Evolutionary conservation across 2,888 invertebrate genomes (phyloP).

Genomic region (Drosophila mettleri): DNA sequence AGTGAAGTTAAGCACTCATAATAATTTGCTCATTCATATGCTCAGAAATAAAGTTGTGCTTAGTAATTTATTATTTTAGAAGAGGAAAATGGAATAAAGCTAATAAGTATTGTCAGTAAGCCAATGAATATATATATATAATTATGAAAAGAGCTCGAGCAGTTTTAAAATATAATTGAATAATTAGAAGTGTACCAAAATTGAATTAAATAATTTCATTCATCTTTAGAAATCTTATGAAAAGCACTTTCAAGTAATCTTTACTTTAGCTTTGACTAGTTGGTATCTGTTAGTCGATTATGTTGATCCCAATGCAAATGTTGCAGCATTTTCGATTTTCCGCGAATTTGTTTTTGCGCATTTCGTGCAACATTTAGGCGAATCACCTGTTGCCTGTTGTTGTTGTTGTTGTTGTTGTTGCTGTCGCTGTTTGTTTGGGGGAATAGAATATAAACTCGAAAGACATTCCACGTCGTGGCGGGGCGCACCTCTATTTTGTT

Average conservation of each 20-base stretch:
- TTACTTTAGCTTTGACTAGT: not conserved
- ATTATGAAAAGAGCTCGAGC: too few species aligned
- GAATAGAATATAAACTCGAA: conserved; percentile 36
- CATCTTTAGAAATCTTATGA: too few species aligned
- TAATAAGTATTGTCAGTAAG: not conserved
- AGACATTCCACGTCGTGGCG: conserved; percentile 51
- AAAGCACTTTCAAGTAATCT: not conserved
- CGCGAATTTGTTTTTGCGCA: conserved; percentile 73
- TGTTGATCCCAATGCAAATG: conserved; percentile 4
- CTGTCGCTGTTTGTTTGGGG: conserved; percentile 20
- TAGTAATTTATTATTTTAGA: too few species aligned
- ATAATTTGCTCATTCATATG: not conserved
- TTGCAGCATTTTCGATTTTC: conserved; percentile 55
- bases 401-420: conserved; percentile 9
- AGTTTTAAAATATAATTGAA: too few species aligned
- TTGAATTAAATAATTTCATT: too few species aligned
- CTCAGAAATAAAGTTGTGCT: too few species aligned
- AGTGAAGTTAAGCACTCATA: not conserved
- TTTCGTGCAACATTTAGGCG: conserved; percentile 76
- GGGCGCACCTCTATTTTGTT: conserved; percentile 63
- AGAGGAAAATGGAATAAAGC: not conserved
- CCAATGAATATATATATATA: too few species aligned
- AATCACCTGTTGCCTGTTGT: conserved; percentile 74
- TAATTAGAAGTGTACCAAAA: too few species aligned
- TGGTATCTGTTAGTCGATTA: conserved; percentile 21